A percentile compares a stretch with the other conserved stretches of the same genome.
These are phyloP conservation scores for Luehdorfia chinensis DNA, from an alignment of 1,140 invertebrate species.

Conservation along the genomic window DNA sequence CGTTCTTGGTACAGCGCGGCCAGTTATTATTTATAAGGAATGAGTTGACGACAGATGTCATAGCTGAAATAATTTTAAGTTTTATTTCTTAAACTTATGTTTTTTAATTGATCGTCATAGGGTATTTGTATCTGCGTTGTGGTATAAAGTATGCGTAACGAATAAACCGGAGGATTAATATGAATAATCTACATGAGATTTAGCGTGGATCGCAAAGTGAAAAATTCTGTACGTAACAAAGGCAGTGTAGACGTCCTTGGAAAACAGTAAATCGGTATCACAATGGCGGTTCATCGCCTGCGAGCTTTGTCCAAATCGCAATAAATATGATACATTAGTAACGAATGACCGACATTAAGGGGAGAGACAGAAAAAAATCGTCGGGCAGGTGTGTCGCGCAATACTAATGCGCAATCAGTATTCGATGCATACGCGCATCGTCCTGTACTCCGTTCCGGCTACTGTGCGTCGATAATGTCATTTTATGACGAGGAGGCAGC, in stretches of 20 bases:
- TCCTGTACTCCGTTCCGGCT: constrained; percentile 75
- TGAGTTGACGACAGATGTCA: constrained; percentile 61
- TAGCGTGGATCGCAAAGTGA: neutral
- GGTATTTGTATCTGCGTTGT: too few relatives aligned
- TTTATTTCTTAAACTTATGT: constrained; percentile 30
- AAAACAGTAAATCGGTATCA: constrained; percentile 24
- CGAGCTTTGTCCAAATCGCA: constrained; percentile 53
- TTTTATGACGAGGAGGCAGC: constrained; percentile 68
- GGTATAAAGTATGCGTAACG: too few relatives aligned
- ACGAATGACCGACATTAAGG: constrained; percentile 74
- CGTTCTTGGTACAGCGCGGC: constrained; percentile 66
- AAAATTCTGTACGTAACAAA: constrained; percentile 34
- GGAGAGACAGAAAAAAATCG: constrained; percentile 72
- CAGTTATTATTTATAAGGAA: constrained; percentile 71
- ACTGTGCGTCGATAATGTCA: constrained; percentile 74
- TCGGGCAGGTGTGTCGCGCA: constrained; percentile 70
- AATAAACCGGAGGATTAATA: too few relatives aligned
- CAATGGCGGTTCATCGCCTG: constrained; percentile 54
- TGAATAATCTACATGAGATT: too few relatives aligned
- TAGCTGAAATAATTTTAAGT: constrained; percentile 50
- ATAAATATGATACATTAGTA: constrained; percentile 71
- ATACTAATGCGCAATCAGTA: constrained; percentile 75
- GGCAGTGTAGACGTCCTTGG: constrained; percentile 49
- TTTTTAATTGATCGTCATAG: too few relatives aligned
- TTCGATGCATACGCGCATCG: constrained; percentile 65